Evolutionary conservation across 2,888 invertebrate species (phyloP).

Genomic region (Stenchaetothrips biformis): DNA sequence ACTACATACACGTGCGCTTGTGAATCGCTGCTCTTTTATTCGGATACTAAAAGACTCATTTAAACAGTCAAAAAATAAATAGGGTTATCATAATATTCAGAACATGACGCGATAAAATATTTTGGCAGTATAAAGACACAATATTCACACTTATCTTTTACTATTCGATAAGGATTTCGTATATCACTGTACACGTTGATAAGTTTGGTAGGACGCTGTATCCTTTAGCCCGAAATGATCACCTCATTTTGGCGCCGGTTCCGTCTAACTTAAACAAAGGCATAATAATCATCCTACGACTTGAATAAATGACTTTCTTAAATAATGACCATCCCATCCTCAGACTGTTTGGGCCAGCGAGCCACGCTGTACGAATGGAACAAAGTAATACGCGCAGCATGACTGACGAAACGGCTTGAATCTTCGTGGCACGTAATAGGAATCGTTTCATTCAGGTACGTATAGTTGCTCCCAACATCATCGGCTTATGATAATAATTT

Average conservation of each 20-base stretch:
- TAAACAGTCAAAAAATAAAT: background rate
- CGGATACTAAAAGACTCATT: too few relatives aligned
- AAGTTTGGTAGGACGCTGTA: slow-evolving; percentile 15
- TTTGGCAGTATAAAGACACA: slow-evolving; percentile 27
- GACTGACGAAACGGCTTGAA: background rate
- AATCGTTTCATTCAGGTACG: slow-evolving; percentile 14
- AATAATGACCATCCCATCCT: background rate
- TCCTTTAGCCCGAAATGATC: background rate
- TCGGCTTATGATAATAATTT: too few relatives aligned
- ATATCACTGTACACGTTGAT: background rate
- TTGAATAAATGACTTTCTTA: background rate
- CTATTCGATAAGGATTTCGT: background rate
- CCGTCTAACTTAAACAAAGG: too few relatives aligned
- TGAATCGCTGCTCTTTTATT: too few relatives aligned
- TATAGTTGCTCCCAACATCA: background rate
- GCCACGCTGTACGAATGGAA: background rate
- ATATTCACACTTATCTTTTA: background rate
- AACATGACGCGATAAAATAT: background rate
- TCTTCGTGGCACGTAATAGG: slow-evolving; percentile 12
- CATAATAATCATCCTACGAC: too few relatives aligned
- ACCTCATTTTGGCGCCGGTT: too few relatives aligned
- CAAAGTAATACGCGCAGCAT: background rate
- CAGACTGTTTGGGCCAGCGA: background rate
- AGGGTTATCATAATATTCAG: background rate
- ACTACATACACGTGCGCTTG: too few relatives aligned